Percentiles rank a stretch among this genome's conserved stretches.
phyloP scores from a whole-genome alignment of 2,113 vertebrate genomes.

The Mustelus asterias region DNA sequence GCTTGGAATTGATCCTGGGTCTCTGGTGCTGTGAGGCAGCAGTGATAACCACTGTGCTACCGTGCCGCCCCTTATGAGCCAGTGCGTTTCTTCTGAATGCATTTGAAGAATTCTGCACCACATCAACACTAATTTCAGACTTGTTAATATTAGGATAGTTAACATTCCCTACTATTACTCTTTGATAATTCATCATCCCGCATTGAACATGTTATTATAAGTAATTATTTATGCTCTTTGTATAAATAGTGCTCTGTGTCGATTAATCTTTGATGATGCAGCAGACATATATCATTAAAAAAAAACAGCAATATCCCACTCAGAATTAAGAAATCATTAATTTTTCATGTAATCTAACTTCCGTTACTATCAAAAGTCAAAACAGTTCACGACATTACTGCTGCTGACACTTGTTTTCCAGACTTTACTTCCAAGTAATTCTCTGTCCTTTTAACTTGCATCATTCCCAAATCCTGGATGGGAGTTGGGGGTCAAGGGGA shows the following conservation, averaged over 20 bases:
- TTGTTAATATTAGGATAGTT: background rate
- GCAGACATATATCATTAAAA: background rate
- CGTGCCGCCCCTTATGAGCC: too few relatives aligned
- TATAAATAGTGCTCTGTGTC: constrained; percentile 18
- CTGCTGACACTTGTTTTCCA: background rate
- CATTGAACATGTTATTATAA: constrained; percentile 9
- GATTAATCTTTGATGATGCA: constrained; percentile 32
- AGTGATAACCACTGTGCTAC: too few relatives aligned
- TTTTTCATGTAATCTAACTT: constrained; percentile 20
- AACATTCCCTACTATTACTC: background rate
- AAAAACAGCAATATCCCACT: background rate
- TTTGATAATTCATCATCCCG: background rate
- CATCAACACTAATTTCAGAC: background rate
- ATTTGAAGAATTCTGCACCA: background rate
- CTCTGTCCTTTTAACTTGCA: background rate
- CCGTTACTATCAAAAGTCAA: background rate
- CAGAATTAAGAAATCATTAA: background rate
- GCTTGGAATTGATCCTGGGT: too few relatives aligned
- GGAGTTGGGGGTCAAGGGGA: background rate
- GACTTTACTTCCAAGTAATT: background rate
- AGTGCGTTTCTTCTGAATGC: background rate
- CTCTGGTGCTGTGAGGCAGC: too few relatives aligned
- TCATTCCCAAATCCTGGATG: background rate
- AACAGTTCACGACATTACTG: background rate
- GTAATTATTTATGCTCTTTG: constrained; percentile 21